Conservation (phyloP, 2,888 invertebrate species). For the Pristionchus japonicus region DNA sequence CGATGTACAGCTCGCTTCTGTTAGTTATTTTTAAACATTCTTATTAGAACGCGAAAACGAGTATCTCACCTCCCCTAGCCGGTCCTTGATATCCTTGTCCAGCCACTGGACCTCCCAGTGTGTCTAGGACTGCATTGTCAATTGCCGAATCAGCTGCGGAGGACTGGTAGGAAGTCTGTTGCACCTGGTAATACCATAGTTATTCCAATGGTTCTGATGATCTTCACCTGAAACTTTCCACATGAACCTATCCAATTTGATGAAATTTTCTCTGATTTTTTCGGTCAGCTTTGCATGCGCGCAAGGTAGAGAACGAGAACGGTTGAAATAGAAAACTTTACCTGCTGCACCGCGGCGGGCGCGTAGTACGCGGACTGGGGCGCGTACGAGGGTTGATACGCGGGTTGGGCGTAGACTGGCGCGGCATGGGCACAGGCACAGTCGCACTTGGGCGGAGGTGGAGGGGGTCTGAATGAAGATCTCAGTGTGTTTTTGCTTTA, state of each 20-base stretch:
- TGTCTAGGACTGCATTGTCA: background rate
- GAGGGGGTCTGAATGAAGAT: background rate
- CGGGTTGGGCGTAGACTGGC: background rate
- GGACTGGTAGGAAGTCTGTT: background rate
- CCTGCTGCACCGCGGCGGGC: constrained; percentile 6
- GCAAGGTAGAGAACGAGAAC: no score
- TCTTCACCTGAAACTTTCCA: no score
- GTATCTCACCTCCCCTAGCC: background rate
- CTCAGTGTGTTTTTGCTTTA: background rate
- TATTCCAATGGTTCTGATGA: no score
- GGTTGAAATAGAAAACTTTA: no score
- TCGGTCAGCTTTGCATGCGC: no score
- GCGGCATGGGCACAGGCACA: background rate
- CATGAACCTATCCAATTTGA: no score
- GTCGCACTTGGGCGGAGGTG: background rate
- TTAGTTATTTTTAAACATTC: background rate
- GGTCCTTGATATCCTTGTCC: background rate
- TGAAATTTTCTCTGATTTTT: no score
- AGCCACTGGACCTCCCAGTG: background rate
- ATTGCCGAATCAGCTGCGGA: background rate
- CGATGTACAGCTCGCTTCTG: no score
- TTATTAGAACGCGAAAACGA: no score
- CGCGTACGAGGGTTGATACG: background rate
- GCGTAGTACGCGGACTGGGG: constrained; percentile 1
- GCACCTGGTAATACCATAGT: no score